Evolutionary conservation across 2,113 vertebrate species (phyloP), one percentile per base, ranked within the genome.

Genomic region (Atrichornis clamosus): DNA sequence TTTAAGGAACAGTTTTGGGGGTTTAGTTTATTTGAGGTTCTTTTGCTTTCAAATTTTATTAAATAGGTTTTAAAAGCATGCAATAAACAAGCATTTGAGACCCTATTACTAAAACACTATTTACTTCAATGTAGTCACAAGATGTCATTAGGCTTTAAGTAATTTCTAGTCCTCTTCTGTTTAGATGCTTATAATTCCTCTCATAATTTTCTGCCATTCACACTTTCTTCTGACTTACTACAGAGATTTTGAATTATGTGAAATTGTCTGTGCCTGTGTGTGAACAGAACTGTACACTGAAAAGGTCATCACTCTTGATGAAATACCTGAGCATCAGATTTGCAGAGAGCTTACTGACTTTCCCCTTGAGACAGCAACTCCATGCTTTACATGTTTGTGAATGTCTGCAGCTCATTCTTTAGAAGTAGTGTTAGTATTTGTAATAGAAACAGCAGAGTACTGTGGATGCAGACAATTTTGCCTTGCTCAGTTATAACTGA

Each of bases 401-500:
- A 46, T 69, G 59, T 46, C 22, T 74, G 35, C 55, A 78, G 23
- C 14, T 78, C 7, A 16, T 32, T 55, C 30, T 82, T 87, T 28
- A 46, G 6, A 42, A 65, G 4, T 12, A 52, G 2, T 39, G 4
- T 44, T 83, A 73, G 24, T 24, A 52, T 22, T 9, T 70, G 7
- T 21, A 58, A 52, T 22, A 44, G 4, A 73, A 93, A n/a, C 6
- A 52, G 4, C 8, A 62, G 21, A 49, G 15, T 42, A 60, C 6
- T 42, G 6, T 37, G 16, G 11, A 23, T 42, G 15, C 9, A 80
- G 28, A 33, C 1, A 39, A 50, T 44, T 72, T 47, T 21, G 30
- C 5, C 80, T 77, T 55, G 6, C 22, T 67, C 0, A 0, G 4
- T 70, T 89, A 12, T 28, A 65, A 37, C 4, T 39, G 2, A 4